Base-by-base conservation (phyloP, 2,113 vertebrate genomes). In the Morone saxatilis region DNA sequence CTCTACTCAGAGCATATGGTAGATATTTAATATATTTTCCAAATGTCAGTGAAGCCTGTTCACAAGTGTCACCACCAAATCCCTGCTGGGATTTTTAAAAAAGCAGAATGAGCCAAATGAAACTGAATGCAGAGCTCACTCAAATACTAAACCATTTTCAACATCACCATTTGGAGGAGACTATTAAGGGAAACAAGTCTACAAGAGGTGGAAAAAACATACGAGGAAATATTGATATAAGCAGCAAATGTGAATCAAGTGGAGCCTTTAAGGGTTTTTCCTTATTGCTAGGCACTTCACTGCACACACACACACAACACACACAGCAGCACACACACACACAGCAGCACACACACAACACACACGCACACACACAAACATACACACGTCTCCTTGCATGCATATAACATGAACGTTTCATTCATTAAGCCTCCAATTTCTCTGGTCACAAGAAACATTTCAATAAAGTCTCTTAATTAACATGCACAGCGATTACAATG, bases 391-490 rank as follows among this genome's bases (percentile, higher is more conserved):
- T 38, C 22, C 17, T 17, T 81, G 41, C 71, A 75, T 76, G 71
- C 61, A 86, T 63, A 62, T 57, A 73, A 78, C 87, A 61, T 72
- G 83, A 47, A 60, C 70, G 80, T 86, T 81, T 68, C 61, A 85
- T 89, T 89, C 83, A 94, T 93, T 94, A 94, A 88, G 84, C 77
- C 78, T 91, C 85, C 90, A 87, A 88, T 90, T 88, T 93, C 88
- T 84, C 67, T 20, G 25, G 70, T 85, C 86, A 85, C 89, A 86
- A 91, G 86, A 91, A 93, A 93, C 88, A 89, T 94, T 94, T 94
- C 92, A 94, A 95, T 94, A 93, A 92, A 94, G 89, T 85, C 82
- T 89, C 84, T 94, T 94, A 94, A 95, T 95, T 94, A 94, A 94
- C 94, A 95, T 89, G 90, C 89, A 81, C 60, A 89, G 80, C 88